Percentiles rank a stretch among this genome's conserved stretches.
These are phyloP conservation scores for Drosophila subquinaria DNA, from an alignment of 2,888 invertebrate species.

Conservation along the genomic window DNA sequence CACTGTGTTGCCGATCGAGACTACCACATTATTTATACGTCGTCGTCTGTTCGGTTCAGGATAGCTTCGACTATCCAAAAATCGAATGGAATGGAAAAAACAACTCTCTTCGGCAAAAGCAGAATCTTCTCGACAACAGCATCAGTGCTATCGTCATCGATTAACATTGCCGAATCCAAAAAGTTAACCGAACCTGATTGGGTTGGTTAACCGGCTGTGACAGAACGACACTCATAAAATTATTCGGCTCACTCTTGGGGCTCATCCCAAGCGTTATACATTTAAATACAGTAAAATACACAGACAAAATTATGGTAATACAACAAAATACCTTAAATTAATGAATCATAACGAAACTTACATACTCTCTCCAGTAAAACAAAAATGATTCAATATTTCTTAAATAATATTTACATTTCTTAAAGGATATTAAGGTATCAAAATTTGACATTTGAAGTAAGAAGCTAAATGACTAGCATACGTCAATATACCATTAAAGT, in stretches of 20 bases:
- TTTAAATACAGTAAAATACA: constrained; percentile 64
- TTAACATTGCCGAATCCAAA: constrained; percentile 40
- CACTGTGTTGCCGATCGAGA: constrained; percentile 78
- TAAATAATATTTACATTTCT: not conserved
- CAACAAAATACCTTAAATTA: constrained; percentile 14
- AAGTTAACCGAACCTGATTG: constrained; percentile 76
- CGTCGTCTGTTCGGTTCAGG: constrained; percentile 72
- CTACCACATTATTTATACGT: constrained; percentile 83
- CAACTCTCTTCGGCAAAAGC: constrained; percentile 56
- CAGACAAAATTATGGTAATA: constrained; percentile 47
- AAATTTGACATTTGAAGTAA: not conserved
- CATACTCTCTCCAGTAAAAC: constrained; percentile 23
- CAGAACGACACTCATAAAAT: constrained; percentile 77
- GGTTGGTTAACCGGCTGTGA: constrained; percentile 80
- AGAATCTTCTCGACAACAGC: constrained; percentile 73
- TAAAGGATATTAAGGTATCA: not conserved
- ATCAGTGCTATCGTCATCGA: constrained; percentile 37
- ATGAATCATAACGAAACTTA: constrained; percentile 5
- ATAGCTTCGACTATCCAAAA: constrained; percentile 61
- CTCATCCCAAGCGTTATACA: constrained; percentile 65
- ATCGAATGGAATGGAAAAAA: constrained; percentile 12
- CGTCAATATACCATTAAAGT: not conserved
- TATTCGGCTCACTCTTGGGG: constrained; percentile 50
- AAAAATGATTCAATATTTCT: not conserved
- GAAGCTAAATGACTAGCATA: not conserved